These are phyloP conservation scores for Polypedilum vanderplanki DNA, from an alignment of 1,140 invertebrate genomes.

Conservation along the genomic window DNA sequence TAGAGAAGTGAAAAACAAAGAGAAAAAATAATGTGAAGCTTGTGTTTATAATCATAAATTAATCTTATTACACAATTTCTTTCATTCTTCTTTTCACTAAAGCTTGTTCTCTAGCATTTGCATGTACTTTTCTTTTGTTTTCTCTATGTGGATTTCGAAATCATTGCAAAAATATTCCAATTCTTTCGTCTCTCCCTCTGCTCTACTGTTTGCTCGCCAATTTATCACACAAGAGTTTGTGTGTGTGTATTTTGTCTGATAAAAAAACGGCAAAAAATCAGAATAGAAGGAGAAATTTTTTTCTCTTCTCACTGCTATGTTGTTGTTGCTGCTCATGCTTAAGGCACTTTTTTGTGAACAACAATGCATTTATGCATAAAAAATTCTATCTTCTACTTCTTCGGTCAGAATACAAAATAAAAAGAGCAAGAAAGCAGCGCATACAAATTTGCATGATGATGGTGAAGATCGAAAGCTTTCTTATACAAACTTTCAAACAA, in stretches of 20 bases:
- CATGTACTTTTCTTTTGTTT: neutral
- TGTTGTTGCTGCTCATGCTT: neutral
- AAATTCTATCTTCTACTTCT: neutral
- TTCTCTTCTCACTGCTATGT: neutral
- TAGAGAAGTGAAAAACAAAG: neutral
- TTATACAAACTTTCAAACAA: neutral
- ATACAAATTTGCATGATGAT: neutral
- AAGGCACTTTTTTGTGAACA: neutral
- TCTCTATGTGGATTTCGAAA: neutral
- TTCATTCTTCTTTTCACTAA: neutral
- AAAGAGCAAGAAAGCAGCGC: neutral
- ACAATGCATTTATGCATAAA: neutral
- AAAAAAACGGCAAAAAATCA: constrained; percentile 1
- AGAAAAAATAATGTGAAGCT: constrained; percentile 4
- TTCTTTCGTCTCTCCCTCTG: neutral
- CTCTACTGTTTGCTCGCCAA: neutral
- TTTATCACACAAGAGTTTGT: neutral
- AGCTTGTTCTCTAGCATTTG: neutral
- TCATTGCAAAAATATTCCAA: constrained; percentile 3
- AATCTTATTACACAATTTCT: constrained; percentile 19
- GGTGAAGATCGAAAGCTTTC: neutral
- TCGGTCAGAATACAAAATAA: neutral
- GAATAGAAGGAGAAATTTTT: neutral
- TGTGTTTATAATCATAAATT: constrained; percentile 20
- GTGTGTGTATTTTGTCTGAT: neutral